Evolutionary conservation across 2,113 vertebrate species (phyloP).

Genomic region (Alosa alosa): DNA sequence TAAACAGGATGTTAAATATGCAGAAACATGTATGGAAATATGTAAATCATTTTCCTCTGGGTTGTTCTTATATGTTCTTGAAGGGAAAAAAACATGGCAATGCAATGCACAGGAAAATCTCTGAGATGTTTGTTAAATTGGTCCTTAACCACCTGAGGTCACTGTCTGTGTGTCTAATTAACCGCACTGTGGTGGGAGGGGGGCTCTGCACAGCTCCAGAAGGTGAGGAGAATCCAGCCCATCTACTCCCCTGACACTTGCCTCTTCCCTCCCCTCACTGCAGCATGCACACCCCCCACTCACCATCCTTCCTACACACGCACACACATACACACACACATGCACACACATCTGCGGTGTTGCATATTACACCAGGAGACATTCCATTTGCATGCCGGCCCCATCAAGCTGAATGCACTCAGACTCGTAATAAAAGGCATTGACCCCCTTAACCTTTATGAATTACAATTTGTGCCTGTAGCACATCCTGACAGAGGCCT

Average conservation of each 20-base stretch:
- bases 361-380: constrained; percentile 71
- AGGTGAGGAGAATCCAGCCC: constrained; percentile 58
- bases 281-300: constrained; percentile 34
- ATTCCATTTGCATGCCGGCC: constrained; percentile 77
- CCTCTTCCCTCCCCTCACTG: constrained; percentile 38
- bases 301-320: constrained; percentile 41
- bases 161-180: constrained; percentile 72
- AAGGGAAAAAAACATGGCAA: neutral
- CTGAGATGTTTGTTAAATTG: constrained; percentile 55
- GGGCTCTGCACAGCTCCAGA: constrained; percentile 63
- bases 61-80: neutral
- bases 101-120: neutral
- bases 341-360: constrained; percentile 52
- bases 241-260: constrained; percentile 40
- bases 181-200: constrained; percentile 58
- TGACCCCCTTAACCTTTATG: constrained; percentile 84
- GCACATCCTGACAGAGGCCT: constrained; percentile 79
- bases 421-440: constrained; percentile 82
- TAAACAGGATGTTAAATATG: neutral
- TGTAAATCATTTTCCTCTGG: neutral
- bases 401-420: constrained; percentile 77
- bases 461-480: constrained; percentile 84
- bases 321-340: constrained; percentile 48
- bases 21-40: neutral
- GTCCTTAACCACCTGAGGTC: constrained; percentile 69